phyloP scores from a whole-genome alignment of 1,140 invertebrate genomes.

The Pseudomyrmex cubaensis region DNA sequence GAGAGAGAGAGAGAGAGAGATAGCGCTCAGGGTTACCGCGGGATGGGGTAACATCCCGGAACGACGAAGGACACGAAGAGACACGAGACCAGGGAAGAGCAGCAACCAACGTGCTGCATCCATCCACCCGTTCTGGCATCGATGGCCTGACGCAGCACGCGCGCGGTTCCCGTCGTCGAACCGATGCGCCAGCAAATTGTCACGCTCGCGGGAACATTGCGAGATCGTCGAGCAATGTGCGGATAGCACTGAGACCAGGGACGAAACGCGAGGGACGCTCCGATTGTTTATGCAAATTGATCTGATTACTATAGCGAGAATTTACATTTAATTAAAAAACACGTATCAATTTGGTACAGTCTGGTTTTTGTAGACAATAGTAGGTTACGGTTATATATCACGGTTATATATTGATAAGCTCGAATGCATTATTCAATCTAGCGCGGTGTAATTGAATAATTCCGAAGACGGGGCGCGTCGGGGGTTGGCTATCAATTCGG shows the following conservation, averaged over 20 bases:
- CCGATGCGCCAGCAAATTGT: slow-evolving; percentile 77
- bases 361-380: background rate
- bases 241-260: slow-evolving; percentile 38
- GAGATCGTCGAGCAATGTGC: slow-evolving; percentile 39
- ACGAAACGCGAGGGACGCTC: no score
- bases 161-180: slow-evolving; percentile 63
- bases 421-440: slow-evolving; percentile 34
- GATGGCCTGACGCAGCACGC: slow-evolving; percentile 82
- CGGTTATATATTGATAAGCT: background rate
- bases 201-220: slow-evolving; percentile 66
- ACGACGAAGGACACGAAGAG: slow-evolving; percentile 63
- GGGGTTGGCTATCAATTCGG: slow-evolving; percentile 37
- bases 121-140: slow-evolving; percentile 76
- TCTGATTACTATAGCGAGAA: no score
- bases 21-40: slow-evolving; percentile 53
- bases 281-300: no score
- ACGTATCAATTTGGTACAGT: no score
- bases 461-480: slow-evolving; percentile 30
- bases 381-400: background rate
- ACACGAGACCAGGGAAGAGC: slow-evolving; percentile 24
- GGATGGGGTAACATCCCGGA: slow-evolving; percentile 56
- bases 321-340: no score
- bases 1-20: no score
- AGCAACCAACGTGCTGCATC: slow-evolving; percentile 39
- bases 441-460: slow-evolving; percentile 46